Evolutionary conservation across 1,140 invertebrate species (phyloP), one percentile per base, ranked within the genome.

Genomic region (Penaeus chinensis): DNA sequence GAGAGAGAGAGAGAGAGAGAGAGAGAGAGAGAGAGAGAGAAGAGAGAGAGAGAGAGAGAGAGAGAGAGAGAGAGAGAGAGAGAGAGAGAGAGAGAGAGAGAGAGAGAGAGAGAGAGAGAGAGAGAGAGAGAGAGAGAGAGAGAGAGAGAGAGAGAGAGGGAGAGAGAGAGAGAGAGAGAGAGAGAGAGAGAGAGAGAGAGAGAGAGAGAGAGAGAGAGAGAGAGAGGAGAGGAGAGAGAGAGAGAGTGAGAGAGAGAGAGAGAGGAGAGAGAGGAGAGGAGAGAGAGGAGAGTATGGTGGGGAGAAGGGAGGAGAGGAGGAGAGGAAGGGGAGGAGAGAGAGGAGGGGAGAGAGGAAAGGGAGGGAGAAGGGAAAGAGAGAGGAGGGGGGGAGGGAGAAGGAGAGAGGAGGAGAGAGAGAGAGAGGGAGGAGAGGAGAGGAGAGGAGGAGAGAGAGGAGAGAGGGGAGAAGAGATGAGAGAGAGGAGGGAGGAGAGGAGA

Each of bases 331-430:
- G 63, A 65, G n/a, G 63, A 65, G n/a, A n/a, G n/a, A 65, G 76
- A 78, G 27, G 76, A 42, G 24, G 76, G 27, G 27, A 24, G 27
- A 78, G 76, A 78, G 7, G 78, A 60, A 80, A 20, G 47, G 47
- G 78, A 80, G 47, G 27, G 20, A 19, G 78, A 80, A 27, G 76
- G 27, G 19, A 24, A 78, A 27, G 76, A 78, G 19, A 24, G 27
- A 27, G 42, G 24, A 19, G 42, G 24, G 47, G 27, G 20, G n/a
- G 78, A 80, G 47, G 60, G 13, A 37, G 19, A 24, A 80, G 60
- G 42, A 42, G 92, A 92, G 90, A 66, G 80, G 60, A n/a, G 76
- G 32, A 80, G 47, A 87, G 37, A 74, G 60, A 18, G 24, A 69
- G 54, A n/a, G 63, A 20, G 32, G 37, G 61, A 69, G 66, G 63